Conservation (phyloP, 2,888 invertebrate species). For the Dolomedes plantarius region DNA sequence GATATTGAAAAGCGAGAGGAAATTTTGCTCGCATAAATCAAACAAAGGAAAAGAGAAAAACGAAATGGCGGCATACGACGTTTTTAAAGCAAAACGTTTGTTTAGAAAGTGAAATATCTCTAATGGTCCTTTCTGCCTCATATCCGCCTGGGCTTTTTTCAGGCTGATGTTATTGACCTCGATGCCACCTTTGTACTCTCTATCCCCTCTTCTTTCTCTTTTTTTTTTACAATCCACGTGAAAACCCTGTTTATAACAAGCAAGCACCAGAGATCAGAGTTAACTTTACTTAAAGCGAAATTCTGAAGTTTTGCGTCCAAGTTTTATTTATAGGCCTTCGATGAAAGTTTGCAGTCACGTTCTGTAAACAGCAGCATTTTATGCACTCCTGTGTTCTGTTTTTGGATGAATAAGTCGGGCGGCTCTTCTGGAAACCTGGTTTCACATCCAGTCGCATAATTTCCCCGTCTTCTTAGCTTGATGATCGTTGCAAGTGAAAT, state of each 20-base stretch:
- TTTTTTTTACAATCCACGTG: background rate
- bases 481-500: too few species aligned
- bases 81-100: background rate
- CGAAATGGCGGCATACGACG: background rate
- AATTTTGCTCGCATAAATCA: background rate
- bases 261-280: background rate
- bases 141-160: background rate
- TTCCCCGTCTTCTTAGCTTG: too few species aligned
- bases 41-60: background rate
- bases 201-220: too few species aligned
- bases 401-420: too few species aligned
- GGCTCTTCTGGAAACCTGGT: too few species aligned
- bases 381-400: background rate
- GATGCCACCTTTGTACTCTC: background rate
- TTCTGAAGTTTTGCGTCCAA: background rate
- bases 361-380: conserved; percentile 7
- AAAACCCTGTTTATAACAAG: background rate
- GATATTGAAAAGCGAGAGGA: background rate
- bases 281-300: background rate
- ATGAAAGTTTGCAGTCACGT: conserved; percentile 1
- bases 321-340: conserved; percentile 1
- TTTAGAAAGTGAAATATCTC: background rate
- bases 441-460: too few species aligned
- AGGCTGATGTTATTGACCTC: background rate
- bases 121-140: conserved; percentile 2